A percentile compares a stretch with the other conserved stretches of the same genome.
phyloP scores from a whole-genome alignment of 2,888 invertebrate species.

The Andrena praecox region DNA sequence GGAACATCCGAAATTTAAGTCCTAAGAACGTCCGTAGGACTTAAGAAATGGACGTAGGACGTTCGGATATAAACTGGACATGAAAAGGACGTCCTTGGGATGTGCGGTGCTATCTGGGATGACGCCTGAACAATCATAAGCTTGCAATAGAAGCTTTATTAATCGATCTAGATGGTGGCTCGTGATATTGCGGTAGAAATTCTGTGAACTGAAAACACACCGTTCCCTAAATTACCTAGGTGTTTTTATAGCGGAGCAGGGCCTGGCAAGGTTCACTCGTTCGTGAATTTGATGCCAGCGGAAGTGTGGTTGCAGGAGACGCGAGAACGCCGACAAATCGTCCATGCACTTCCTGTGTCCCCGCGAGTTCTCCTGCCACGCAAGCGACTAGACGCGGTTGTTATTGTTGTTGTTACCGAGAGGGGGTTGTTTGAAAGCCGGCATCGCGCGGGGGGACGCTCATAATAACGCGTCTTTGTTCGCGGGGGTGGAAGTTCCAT shows the following conservation, averaged over 20 bases:
- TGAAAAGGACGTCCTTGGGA: too few relatives aligned
- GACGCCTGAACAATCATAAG: too few relatives aligned
- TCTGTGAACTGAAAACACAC: too few relatives aligned
- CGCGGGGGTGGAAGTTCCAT: conserved; percentile 34
- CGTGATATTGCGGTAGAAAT: too few relatives aligned
- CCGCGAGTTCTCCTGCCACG: conserved; percentile 13
- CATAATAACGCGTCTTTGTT: conserved; percentile 61
- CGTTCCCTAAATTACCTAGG: too few relatives aligned
- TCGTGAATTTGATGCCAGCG: conserved; percentile 35
- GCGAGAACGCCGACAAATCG: conserved; percentile 29
- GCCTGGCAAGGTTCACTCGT: conserved; percentile 4
- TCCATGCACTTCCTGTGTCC: conserved; percentile 10
- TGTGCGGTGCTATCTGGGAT: too few relatives aligned
- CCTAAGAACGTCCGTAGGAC: too few relatives aligned
- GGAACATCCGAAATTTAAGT: too few relatives aligned
- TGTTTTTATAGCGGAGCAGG: background rate
- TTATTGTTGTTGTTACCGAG: conserved; percentile 44
- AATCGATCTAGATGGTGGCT: too few relatives aligned
- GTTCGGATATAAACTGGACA: too few relatives aligned
- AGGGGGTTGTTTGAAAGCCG: conserved; percentile 56
- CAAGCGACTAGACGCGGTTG: conserved; percentile 47
- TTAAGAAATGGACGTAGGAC: too few relatives aligned
- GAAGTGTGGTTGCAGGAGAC: conserved; percentile 19
- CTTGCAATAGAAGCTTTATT: too few relatives aligned
- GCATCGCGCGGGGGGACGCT: conserved; percentile 37